Evolutionary conservation across 1,140 invertebrate genomes (phyloP).

Genomic region (Drosophila pseudoananassae): DNA sequence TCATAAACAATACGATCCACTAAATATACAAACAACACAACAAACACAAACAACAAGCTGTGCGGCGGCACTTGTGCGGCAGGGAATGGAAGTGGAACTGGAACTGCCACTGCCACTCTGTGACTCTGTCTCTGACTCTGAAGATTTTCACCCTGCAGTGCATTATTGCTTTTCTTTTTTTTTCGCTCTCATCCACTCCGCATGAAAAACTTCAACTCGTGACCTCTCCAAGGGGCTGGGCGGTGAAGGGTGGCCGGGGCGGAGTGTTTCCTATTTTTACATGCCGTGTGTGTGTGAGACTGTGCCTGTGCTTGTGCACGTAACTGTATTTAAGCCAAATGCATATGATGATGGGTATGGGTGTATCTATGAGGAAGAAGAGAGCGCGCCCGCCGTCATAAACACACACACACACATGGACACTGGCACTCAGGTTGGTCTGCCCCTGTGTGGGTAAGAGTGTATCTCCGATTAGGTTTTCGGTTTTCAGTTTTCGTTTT

Average conservation of each 20-base stretch:
- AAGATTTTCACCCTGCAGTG: slow-evolving; percentile 8
- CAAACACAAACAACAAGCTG: slow-evolving; percentile 44
- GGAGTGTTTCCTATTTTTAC: slow-evolving; percentile 75
- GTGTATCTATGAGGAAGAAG: slow-evolving; percentile 57
- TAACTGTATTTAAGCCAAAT: slow-evolving; percentile 75
- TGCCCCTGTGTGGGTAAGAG: slow-evolving; percentile 1
- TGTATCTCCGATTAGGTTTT: slow-evolving; percentile 62
- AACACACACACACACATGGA: slow-evolving; percentile 32
- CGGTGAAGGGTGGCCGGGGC: not conserved
- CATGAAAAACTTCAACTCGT: slow-evolving; percentile 74
- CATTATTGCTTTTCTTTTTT: slow-evolving; percentile 10
- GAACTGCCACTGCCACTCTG: not conserved
- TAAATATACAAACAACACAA: slow-evolving; percentile 1
- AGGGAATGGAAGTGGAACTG: not conserved
- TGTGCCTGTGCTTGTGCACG: slow-evolving; percentile 44
- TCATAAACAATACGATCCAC: not conserved
- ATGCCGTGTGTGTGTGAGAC: slow-evolving; percentile 33
- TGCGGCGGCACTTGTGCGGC: slow-evolving; percentile 21
- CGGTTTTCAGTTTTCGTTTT: slow-evolving; percentile 10
- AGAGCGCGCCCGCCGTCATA: slow-evolving; percentile 35
- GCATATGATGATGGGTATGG: slow-evolving; percentile 44
- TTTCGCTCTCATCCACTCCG: not conserved
- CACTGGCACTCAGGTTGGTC: slow-evolving; percentile 9
- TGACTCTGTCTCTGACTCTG: not conserved
- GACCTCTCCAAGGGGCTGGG: slow-evolving; percentile 57